Base-by-base conservation (phyloP, 2,797 vertebrate species). In the Adelosebastes latens region DNA sequence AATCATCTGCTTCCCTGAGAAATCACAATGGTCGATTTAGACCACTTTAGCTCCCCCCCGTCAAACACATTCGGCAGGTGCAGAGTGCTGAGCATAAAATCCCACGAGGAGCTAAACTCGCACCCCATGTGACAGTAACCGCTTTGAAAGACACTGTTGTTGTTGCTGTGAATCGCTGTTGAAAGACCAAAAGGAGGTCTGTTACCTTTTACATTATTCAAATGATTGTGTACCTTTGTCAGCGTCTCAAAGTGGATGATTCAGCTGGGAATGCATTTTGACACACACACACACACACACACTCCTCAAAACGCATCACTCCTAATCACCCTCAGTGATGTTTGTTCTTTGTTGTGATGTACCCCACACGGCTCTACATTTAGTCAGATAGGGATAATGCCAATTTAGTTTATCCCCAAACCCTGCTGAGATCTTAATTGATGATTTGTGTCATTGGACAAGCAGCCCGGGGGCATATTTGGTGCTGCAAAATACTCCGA, bases 361-460 rank as follows among this genome's bases (percentile, higher is more conserved):
- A 80, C 90, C 90, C 89, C 87, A 82, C 79, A 73, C 36, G 14
- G 77, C 75, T 88, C 86, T 64, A 55, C 88, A 80, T 86, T 78
- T 93, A 80, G 86, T 89, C 82, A 92, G 92, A 94, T 91, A 85
- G 87, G 84, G 87, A 93, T 90, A 88, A 92, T 93, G 92, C 89
- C 94, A 95, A 95, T 96, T 96, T 94, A 94, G 94, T 95, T 93
- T 94, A 91, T 88, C 87, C 91, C 82, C 80, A 89, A 94, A 93
- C 88, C 96, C 95, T 93, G 95, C 95, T 96, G 96, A 93, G 95
- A 95, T 95, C 93, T 94, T 96, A 96, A 96, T 96, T 96, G 95
- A 95, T 96, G 95, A 96, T 96, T 96, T 95, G 95, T 96, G 95
- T 96, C 94, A 93, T 95, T 96, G 96, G 96, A 96, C 94, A 95